Base-by-base conservation (phyloP, 1,140 invertebrate species). In the Pomacea maculata region DNA sequence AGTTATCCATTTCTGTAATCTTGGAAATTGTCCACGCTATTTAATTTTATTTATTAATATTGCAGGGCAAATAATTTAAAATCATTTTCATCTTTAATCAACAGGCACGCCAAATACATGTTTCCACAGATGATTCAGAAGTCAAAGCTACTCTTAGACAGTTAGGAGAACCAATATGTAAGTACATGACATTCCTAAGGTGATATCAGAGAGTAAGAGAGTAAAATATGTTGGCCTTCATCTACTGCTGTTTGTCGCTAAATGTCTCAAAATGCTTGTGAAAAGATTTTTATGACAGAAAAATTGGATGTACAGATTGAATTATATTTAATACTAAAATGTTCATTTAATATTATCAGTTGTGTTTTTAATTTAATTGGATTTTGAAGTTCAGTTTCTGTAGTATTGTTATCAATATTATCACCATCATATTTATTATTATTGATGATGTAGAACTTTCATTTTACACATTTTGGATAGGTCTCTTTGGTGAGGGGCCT, bases 401-500 rank as follows among this genome's bases (percentile, higher is more conserved):
- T 45, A 45, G 34, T 45, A 45, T 45, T 45, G 34, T 45, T 45
- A 45, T 45, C 34, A 45, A 45, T 45, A 45, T 45, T 45, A 55
- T 17, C 10, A 34, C 17, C 64, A 19, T 14, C 52, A 45, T 64
- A 73, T 78, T 52, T 9, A 9, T 73, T 67, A 72, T 14, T 75
- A 54, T 78, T 77, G 75, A 25, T 19, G 65, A 8, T 80, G 6
- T 45, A 45, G 29, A 74, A 14, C n/a, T 19, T n/a, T 19, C 11
- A 78, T 73, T 19, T 21, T 17, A n/a, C 29, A 15, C 34, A 45
- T 82, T 29, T 64, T 84, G 72, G 73, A 15, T 68, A 93, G 92
- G 92, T 91, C 92, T 98, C 57, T 99, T 99, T 92, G 97, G 98
- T 0, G 98, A 99, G 93, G 98, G 98, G 0, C 97, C 98, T 5